Evolutionary conservation across 2,888 invertebrate genomes (phyloP).

Genomic region (Megamerina dolium): DNA sequence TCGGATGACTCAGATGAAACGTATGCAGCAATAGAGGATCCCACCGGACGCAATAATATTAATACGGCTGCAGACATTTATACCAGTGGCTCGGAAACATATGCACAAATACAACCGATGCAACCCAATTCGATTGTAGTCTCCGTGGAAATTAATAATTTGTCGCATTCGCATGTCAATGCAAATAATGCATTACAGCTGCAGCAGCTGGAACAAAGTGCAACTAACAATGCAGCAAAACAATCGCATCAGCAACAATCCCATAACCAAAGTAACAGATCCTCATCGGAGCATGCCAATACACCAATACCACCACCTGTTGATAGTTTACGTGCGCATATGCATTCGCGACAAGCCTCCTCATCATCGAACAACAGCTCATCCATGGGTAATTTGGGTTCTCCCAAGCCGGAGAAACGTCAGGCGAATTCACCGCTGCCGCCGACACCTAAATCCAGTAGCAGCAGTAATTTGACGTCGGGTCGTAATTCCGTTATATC

Average conservation of each 20-base stretch:
- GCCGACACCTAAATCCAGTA: slow-evolving; percentile 60
- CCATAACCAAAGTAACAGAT: slow-evolving; percentile 12
- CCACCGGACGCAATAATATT: slow-evolving; percentile 41
- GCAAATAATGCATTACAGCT: neutral
- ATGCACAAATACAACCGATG: slow-evolving; percentile 72
- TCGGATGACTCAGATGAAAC: slow-evolving; percentile 90
- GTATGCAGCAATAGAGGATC: slow-evolving; percentile 85
- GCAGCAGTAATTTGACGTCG: slow-evolving; percentile 44
- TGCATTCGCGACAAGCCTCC: slow-evolving; percentile 50
- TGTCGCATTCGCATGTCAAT: slow-evolving; percentile 12
- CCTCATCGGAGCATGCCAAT: slow-evolving; percentile 18
- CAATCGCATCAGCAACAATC: slow-evolving; percentile 16
- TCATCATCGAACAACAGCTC: slow-evolving; percentile 62
- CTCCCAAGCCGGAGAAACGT: slow-evolving; percentile 83
- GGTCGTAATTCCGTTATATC: slow-evolving; percentile 48
- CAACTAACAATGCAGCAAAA: slow-evolving; percentile 9
- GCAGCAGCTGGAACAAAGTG: slow-evolving; percentile 11
- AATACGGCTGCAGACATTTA: slow-evolving; percentile 57
- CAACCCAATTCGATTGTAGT: slow-evolving; percentile 47
- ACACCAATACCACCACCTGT: slow-evolving; percentile 54
- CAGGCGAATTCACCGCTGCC: slow-evolving; percentile 85
- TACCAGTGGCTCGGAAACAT: slow-evolving; percentile 77
- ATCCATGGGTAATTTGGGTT: slow-evolving; percentile 69
- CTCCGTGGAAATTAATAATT: slow-evolving; percentile 46
- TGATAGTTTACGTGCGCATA: slow-evolving; percentile 57